A percentile compares a stretch with the other conserved stretches of the same genome.
Conservation (phyloP, 2,113 vertebrate genomes). For the Picathartes gymnocephalus region DNA sequence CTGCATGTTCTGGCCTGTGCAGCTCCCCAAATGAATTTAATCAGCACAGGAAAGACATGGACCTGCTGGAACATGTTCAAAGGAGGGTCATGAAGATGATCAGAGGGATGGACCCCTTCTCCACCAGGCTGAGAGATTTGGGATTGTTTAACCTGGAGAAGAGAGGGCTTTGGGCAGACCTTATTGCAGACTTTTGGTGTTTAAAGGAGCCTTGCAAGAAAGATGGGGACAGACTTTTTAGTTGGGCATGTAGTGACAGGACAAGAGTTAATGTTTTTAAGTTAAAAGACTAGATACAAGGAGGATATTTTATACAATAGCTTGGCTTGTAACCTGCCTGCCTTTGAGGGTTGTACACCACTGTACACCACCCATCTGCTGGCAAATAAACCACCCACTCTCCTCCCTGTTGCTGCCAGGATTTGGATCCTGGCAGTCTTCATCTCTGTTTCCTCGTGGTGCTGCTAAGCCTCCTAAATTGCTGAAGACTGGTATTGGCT, state of each 20-base stretch:
- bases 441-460: neutral
- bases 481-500: neutral
- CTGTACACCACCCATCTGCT: neutral
- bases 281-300: neutral
- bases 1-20: neutral
- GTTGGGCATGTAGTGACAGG: neutral
- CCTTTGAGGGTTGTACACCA: neutral
- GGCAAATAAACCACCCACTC: neutral
- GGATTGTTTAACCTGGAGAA: too few species aligned
- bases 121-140: neutral
- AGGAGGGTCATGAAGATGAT: neutral
- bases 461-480: neutral
- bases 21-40: neutral
- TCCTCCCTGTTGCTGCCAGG: neutral
- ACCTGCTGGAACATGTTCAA: neutral
- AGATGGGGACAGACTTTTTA: neutral
- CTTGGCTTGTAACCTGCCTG: neutral
- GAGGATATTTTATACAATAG: neutral
- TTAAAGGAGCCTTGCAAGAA: neutral
- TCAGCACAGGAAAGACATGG: neutral
- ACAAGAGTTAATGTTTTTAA: neutral
- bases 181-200: neutral
- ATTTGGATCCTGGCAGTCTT: neutral
- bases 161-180: neutral
- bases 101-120: neutral